Conservation (phyloP, 2,888 invertebrate genomes). For the Mesorhabditis belari region DNA sequence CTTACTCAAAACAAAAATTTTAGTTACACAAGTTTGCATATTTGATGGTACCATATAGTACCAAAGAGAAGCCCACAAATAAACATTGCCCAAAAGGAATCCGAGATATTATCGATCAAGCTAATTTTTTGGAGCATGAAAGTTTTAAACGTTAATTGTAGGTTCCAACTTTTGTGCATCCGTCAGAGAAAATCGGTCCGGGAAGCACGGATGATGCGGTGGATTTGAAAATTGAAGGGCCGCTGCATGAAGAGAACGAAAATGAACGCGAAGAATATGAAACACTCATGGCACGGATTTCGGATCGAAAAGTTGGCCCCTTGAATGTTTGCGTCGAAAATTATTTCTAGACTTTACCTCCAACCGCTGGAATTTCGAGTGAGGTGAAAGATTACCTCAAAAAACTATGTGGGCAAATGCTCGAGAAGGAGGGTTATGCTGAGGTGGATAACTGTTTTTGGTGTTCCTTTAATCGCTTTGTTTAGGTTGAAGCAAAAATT, state of each 20-base stretch:
- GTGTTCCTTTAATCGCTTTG: not conserved
- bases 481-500: not conserved
- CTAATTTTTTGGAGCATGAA: not conserved
- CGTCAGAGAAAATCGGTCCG: no score
- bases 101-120: not conserved
- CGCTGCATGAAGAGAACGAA: constrained; percentile 9
- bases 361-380: constrained; percentile 1
- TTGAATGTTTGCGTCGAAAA: not conserved
- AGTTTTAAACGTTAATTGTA: not conserved
- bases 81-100: not conserved
- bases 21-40: not conserved
- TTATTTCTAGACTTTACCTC: constrained; percentile 6
- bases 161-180: not conserved
- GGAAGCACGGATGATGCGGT: no score
- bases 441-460: not conserved
- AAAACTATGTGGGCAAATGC: constrained; percentile 17
- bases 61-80: not conserved
- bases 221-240: no score
- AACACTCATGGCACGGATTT: not conserved
- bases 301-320: not conserved
- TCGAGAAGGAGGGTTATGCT: constrained; percentile 3
- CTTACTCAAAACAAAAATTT: not conserved
- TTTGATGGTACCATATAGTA: not conserved
- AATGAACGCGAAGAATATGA: constrained; percentile 8
- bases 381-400: constrained; percentile 12